phyloP scores from a whole-genome alignment of 2,797 vertebrate genomes.

The Pipistrellus pygmaeus region DNA sequence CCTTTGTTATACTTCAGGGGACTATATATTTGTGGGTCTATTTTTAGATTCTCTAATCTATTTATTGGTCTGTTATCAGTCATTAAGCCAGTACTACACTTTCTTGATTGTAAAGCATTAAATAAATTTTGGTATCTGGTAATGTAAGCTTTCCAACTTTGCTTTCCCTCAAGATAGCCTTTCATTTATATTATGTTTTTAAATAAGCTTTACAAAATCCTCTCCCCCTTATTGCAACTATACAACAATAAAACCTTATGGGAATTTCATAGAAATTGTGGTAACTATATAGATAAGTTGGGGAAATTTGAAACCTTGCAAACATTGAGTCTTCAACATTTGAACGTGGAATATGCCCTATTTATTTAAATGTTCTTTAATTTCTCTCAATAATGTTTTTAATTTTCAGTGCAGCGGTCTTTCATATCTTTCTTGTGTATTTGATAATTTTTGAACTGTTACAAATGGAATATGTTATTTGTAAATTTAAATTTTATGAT shows the following conservation, averaged over 20 bases:
- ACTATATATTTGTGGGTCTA: not conserved
- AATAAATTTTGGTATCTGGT: not conserved
- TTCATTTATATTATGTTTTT: not conserved
- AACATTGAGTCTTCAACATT: not conserved
- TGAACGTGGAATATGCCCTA: not conserved
- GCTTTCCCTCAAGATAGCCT: not conserved
- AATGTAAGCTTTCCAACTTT: not conserved
- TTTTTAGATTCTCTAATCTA: constrained; percentile 30
- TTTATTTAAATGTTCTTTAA: not conserved
- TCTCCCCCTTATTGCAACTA: no score
- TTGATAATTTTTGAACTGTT: not conserved
- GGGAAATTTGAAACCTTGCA: not conserved
- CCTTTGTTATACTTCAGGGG: not conserved
- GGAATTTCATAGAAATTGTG: not conserved
- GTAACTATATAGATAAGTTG: not conserved
- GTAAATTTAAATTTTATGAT: constrained; percentile 17
- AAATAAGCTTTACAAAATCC: not conserved
- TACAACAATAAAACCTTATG: not conserved
- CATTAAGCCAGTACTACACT: not conserved
- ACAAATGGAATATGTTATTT: not conserved
- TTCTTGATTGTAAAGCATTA: not conserved
- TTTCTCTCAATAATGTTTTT: not conserved
- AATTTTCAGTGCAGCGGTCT: not conserved
- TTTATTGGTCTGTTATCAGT: not conserved
- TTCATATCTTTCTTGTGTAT: not conserved